These are phyloP conservation scores for Apodemus speciosus DNA, from an alignment of 2,113 vertebrate species.

Conservation along the genomic window DNA sequence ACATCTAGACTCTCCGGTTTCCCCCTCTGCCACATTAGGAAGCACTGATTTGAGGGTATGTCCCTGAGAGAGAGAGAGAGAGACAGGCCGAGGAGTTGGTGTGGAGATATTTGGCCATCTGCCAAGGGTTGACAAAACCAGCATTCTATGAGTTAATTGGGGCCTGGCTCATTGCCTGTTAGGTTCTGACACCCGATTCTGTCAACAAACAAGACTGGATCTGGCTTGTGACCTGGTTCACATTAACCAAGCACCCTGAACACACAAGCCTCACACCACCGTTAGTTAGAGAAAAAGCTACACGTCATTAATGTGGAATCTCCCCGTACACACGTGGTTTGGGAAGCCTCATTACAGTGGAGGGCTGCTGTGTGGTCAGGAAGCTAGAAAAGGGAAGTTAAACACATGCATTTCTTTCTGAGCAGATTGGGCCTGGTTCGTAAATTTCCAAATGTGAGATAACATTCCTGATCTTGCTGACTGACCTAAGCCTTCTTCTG, in stretches of 20 bases:
- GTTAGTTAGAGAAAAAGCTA: constrained; percentile 25
- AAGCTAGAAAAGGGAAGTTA: constrained; percentile 50
- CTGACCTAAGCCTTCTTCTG: neutral
- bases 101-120: constrained; percentile 9
- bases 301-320: neutral
- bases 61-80: neutral
- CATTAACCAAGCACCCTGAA: neutral
- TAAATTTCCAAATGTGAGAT: neutral
- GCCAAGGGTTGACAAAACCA: neutral
- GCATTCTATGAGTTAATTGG: constrained; percentile 51
- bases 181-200: constrained; percentile 40
- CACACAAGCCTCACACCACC: neutral
- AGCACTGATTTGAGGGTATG: constrained; percentile 16
- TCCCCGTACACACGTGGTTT: neutral
- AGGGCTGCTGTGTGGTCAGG: constrained; percentile 7
- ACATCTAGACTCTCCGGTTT: neutral
- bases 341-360: constrained; percentile 7
- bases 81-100: constrained; percentile 3
- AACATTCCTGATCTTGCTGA: neutral
- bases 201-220: constrained; percentile 63
- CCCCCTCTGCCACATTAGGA: neutral
- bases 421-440: neutral
- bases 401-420: constrained; percentile 53
- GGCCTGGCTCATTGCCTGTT: constrained; percentile 53
- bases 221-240: constrained; percentile 34